Evolutionary conservation across 1,140 invertebrate genomes (phyloP), one percentile per base, ranked within the genome.

Genomic region (Cydia pomonella): DNA sequence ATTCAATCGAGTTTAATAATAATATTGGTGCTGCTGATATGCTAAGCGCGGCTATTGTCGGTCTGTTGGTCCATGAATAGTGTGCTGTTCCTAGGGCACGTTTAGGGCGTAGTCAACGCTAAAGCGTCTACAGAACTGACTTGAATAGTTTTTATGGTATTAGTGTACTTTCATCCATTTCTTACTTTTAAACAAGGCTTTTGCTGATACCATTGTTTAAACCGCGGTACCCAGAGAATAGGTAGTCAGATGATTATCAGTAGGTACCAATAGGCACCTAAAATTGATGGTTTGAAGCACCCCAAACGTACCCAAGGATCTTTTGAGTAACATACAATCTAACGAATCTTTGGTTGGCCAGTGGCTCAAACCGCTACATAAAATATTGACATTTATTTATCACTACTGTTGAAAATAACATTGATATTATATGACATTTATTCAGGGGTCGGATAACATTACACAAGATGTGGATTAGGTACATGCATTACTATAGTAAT

Each of bases 351-450:
- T 59, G 53, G 53, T 23, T 23, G 53, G 53, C 53, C 27, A n/a
- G 63, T 4, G 29, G 29, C 27, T 38, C 64, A 29, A 18, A 33
- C 64, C 64, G 18, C 64, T 69, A 69, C 64, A 9, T 38, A 69
- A 69, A 69, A 69, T 69, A 69, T 66, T 69, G 64, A 69, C 64
- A 69, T 33, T 69, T 33, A 69, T 69, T 69, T 38, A 69, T 69
- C 29, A 5, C 64, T 69, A 69, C 64, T 18, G 25, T n/a, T 33
- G 27, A 69, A 33, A 33, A 69, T 69, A 33, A 38, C 33, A 38
- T 69, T n/a, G 18, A n/a, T 69, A n/a, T 33, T 69, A 41, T 69
- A 38, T 33, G 64, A 69, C 64, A 69, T 69, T 38, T 69, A 69
- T 33, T 69, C 29, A 29, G 18, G 27, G 25, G 64, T 29, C 29